Evolutionary conservation across 2,797 vertebrate genomes (phyloP), one percentile per base, ranked within the genome.

Genomic region (Peromyscus melanophrys): DNA sequence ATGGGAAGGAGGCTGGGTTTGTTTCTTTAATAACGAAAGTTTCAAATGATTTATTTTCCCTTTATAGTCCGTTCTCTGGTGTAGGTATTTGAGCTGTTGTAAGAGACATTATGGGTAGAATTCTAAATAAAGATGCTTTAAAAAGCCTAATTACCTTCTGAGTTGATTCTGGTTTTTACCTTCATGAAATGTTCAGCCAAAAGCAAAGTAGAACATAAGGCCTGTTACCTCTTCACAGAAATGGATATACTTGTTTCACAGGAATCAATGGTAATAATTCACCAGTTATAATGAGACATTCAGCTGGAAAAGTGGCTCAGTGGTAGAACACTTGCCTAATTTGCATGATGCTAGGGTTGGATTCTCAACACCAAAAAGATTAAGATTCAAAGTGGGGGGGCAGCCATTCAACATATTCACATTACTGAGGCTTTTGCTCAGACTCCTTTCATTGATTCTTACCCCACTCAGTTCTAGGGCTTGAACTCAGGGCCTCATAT

Each of bases 41-140:
- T 94, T 90, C 63, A 93, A 94, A 82, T 90, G 25, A 90, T 7
- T 40, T 73, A 29, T 88, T 95, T 93, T 49, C 69, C 77, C 73
- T 94, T 34, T 11, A 92, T 65, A 88, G 92, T 86, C 88, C 87
- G 55, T 82, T 96, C 80, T 95, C 76, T 88, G 83, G 43, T 43
- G 21, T 92, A 96, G 77, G 46, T 94, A 83, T 82, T 78, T 93
- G 55, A 97, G 75, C 65, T 88, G 6, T 89, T 85, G 0, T 55
- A 93, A 93, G 90, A 92, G 31, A 95, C 85, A 95, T 69, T 94
- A 71, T 43, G 78, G 89, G 67, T 37, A 95, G n/a, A 93, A 92
- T 83, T 94, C 69, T 69, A 91, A 97, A 59, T 97, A 96, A 97
- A 95, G 27, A 27, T 85, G 81, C 84, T 89, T 93, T 87, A 94